Evolutionary conservation across 2,797 vertebrate genomes (phyloP).

Genomic region (Avahi laniger): DNA sequence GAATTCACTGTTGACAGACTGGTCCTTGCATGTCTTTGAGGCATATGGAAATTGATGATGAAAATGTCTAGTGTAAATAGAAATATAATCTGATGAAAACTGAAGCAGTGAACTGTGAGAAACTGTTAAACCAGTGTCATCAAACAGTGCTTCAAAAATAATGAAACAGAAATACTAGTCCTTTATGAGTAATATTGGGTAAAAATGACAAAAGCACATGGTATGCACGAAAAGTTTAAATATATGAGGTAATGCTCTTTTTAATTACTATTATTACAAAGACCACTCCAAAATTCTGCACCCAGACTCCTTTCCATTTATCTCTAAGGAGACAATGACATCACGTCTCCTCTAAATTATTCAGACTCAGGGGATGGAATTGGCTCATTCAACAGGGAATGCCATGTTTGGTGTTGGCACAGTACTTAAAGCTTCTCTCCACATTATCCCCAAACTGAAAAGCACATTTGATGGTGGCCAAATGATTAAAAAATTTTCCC

Average conservation of each 20-base stretch:
- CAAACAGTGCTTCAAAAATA: conserved; percentile 83
- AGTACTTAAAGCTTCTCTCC: conserved; percentile 69
- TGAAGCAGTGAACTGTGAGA: conserved; percentile 85
- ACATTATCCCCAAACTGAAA: conserved; percentile 76
- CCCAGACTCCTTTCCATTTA: conserved; percentile 74
- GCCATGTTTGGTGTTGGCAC: conserved; percentile 83
- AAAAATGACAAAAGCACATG: conserved; percentile 74
- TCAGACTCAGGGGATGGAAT: conserved; percentile 82
- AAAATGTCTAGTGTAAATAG: conserved; percentile 83
- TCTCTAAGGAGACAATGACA: conserved; percentile 83
- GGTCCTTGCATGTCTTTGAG: conserved; percentile 80
- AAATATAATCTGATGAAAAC: conserved; percentile 86
- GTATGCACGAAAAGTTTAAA: conserved; percentile 71
- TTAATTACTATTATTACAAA: conserved; percentile 80
- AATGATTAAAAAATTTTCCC: conserved; percentile 78
- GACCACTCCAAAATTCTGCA: conserved; percentile 68
- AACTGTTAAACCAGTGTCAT: conserved; percentile 85
- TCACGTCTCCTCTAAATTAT: conserved; percentile 85
- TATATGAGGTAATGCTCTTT: conserved; percentile 66
- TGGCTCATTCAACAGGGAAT: conserved; percentile 79
- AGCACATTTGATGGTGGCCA: conserved; percentile 79
- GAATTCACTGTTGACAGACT: conserved; percentile 79
- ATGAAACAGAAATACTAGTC: conserved; percentile 80
- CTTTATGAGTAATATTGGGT: conserved; percentile 63
- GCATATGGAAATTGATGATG: conserved; percentile 85